These are phyloP conservation scores for Eupithecia subumbrata DNA, from an alignment of 2,888 invertebrate species.

Conservation along the genomic window DNA sequence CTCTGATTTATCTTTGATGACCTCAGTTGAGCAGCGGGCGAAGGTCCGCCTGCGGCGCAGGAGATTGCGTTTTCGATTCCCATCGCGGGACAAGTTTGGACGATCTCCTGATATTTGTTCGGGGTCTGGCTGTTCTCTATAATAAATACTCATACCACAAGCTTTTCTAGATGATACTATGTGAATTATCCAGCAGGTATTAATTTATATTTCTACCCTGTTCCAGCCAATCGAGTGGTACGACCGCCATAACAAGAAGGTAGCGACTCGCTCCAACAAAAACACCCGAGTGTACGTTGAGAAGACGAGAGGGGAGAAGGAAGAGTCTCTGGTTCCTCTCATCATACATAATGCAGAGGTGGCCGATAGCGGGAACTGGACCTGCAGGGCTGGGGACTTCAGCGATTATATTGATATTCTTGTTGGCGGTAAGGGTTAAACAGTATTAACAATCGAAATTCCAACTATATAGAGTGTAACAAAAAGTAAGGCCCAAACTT, in stretches of 20 bases:
- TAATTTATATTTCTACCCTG: constrained; percentile 5
- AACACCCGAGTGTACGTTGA: constrained; percentile 69
- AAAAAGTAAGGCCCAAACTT: too few species aligned
- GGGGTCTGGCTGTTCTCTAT: too few species aligned
- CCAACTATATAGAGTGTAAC: too few species aligned
- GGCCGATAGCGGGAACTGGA: constrained; percentile 73
- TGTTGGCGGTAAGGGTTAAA: constrained; percentile 64
- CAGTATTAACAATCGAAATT: too few species aligned
- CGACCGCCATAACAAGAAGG: constrained; percentile 57
- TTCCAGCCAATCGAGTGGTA: constrained; percentile 73
- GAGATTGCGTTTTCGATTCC: too few species aligned
- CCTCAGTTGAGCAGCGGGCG: too few species aligned
- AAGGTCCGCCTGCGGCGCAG: too few species aligned
- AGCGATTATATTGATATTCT: constrained; percentile 65
- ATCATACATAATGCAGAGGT: constrained; percentile 67
- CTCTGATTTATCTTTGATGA: too few species aligned
- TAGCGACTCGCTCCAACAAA: constrained; percentile 58
- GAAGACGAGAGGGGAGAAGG: constrained; percentile 48
- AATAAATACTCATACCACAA: not conserved
- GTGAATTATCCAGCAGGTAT: not conserved
- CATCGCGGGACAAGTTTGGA: too few species aligned
- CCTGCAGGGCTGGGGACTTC: constrained; percentile 70
- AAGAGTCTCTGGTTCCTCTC: constrained; percentile 54
- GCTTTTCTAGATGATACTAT: not conserved
- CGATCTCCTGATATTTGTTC: too few species aligned